These are phyloP conservation scores for Callipepla californica DNA, from an alignment of 2,113 vertebrate species.

Conservation along the genomic window DNA sequence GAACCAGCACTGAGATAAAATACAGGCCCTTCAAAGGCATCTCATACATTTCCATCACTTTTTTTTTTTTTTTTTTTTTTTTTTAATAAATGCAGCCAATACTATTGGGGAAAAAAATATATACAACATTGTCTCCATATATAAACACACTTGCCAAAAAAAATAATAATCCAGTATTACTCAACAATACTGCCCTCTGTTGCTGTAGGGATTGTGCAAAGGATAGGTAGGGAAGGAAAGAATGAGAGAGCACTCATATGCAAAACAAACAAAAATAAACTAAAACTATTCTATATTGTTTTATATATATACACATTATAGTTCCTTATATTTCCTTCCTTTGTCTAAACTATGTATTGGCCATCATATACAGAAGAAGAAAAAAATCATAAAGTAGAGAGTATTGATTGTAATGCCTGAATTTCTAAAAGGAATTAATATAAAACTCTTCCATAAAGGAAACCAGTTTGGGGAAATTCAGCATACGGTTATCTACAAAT, in stretches of 20 bases:
- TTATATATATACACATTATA: not conserved
- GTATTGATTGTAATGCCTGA: not conserved
- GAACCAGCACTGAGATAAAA: not conserved
- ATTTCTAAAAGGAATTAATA: not conserved
- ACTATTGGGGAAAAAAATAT: not conserved
- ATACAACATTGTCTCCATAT: not conserved
- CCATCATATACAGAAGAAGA: not conserved
- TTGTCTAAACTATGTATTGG: not conserved
- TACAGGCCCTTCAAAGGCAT: not conserved
- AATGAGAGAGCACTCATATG: not conserved
- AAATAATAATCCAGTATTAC: not conserved
- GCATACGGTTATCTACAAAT: not conserved
- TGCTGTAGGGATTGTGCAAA: not conserved
- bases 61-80: not conserved
- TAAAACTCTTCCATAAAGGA: not conserved
- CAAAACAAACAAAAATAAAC: not conserved
- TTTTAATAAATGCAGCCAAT: not conserved
- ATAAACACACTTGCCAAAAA: not conserved
- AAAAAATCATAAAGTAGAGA: not conserved
- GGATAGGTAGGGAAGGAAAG: not conserved
- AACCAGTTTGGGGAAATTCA: not conserved
- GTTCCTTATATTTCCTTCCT: not conserved
- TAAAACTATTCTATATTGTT: not conserved
- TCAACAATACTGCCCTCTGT: not conserved
- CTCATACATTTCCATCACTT: not conserved